phyloP scores from a whole-genome alignment of 2,113 vertebrate genomes.

The Sterna hirundo region DNA sequence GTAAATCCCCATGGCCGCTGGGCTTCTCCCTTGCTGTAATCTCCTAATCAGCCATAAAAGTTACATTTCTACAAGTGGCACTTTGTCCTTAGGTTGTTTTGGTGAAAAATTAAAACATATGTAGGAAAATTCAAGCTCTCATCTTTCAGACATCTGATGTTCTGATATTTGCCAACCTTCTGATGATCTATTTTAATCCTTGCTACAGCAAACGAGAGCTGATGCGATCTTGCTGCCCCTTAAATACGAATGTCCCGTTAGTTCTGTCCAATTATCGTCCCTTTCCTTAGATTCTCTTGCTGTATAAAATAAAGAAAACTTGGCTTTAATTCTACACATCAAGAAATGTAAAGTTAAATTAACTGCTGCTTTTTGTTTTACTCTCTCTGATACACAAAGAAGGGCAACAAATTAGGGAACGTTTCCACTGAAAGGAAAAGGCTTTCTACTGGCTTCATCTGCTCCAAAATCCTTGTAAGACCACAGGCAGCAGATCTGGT shows the following conservation, averaged over 20 bases:
- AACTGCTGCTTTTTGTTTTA: background rate
- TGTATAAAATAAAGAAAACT: background rate
- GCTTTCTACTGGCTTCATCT: background rate
- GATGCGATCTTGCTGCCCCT: background rate
- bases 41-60: background rate
- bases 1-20: background rate
- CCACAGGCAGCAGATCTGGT: background rate
- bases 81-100: background rate
- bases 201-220: background rate
- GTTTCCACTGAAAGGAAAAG: background rate
- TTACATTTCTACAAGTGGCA: background rate
- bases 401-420: background rate
- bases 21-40: background rate
- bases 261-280: background rate
- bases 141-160: background rate
- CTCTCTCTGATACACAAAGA: background rate
- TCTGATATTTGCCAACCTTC: background rate
- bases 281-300: background rate
- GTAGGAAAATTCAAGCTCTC: background rate
- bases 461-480: background rate
- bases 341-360: background rate
- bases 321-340: background rate
- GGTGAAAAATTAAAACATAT: background rate
- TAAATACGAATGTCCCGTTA: background rate
- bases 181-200: background rate